These are phyloP conservation scores for Cyclina sinensis DNA, from an alignment of 1,140 invertebrate species.

Conservation along the genomic window DNA sequence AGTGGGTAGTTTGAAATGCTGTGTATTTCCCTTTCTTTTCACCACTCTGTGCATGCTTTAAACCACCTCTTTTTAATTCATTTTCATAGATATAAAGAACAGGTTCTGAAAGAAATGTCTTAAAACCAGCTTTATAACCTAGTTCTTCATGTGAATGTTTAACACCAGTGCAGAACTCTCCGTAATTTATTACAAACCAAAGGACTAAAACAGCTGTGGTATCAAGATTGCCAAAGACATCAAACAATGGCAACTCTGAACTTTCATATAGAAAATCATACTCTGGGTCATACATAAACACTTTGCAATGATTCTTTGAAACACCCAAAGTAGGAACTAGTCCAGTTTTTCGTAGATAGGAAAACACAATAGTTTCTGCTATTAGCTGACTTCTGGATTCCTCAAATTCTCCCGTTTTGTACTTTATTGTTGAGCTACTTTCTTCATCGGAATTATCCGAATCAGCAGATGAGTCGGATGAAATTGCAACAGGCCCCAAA, in stretches of 20 bases:
- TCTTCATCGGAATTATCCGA: not conserved
- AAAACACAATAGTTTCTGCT: constrained; percentile 33
- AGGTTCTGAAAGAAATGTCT: not conserved
- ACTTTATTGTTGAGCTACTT: not conserved
- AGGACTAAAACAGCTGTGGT: not conserved
- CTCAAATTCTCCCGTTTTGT: constrained; percentile 18
- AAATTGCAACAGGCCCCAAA: constrained; percentile 15
- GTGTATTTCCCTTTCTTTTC: too few species aligned
- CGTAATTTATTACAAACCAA: constrained; percentile 3
- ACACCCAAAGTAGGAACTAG: not conserved
- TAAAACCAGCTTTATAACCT: constrained; percentile 23
- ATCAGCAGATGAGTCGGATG: not conserved
- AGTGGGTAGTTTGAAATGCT: too few species aligned
- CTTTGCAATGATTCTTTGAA: not conserved
- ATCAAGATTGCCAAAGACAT: not conserved
- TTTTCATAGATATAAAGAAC: not conserved
- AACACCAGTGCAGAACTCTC: constrained; percentile 20
- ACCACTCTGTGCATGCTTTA: constrained; percentile 24
- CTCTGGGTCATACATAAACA: constrained; percentile 39
- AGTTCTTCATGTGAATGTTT: constrained; percentile 4
- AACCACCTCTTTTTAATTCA: constrained; percentile 8
- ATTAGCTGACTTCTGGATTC: constrained; percentile 20
- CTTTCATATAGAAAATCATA: constrained; percentile 29
- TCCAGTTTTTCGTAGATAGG: not conserved
- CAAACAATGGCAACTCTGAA: constrained; percentile 21